Base-by-base conservation (phyloP, 2,888 invertebrate species). In the Elysia crispata region DNA sequence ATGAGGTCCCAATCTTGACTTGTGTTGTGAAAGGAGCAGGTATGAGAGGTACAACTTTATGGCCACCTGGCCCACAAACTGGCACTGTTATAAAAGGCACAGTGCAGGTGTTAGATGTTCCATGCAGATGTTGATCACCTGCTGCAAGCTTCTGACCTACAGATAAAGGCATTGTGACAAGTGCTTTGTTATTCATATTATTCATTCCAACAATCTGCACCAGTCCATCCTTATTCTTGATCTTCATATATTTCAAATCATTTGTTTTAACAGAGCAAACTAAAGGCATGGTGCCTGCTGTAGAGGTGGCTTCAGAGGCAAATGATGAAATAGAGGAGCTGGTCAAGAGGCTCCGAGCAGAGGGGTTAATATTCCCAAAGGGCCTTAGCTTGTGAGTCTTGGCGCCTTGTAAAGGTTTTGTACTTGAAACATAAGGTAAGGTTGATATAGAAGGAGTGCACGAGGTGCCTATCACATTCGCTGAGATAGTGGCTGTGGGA, bases 201-300 rank as follows among this genome's bases (percentile, higher is more conserved):
- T 25, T 74, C 18, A 79, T 78, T 30, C 75, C 81, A 18, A 80
- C 67, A n/a, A 80, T 54, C 72, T 79, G 72, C 76, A 83, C 76
- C 50, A 81, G 64, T 28, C 54, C 62, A 20, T 81, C 74, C n/a
- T 81, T 73, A 20, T 77, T 77, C 5, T 79, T 76, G 31, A 82
- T 49, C 67, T 81, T 73, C 66, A 83, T 60, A 49, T 77, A 83
- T 50, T 83, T 81, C 20, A 83, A 41, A 18, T 64, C 73, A 13
- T 49, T 72, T 28, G 30, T 5, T 15, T n/a, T 18, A 20, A 30
- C 18, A 18, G 66, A 28, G 20, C 28, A 23, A 25, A 66, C 5
- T 25, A 30, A 25, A 28, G 66, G 28, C 20, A 18, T 15, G 15
- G 6, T 18, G 23, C 18, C 18, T 23, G 67, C 15, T 66, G 67